Conservation (phyloP, 2,797 vertebrate species). For the Salmo trutta region DNA sequence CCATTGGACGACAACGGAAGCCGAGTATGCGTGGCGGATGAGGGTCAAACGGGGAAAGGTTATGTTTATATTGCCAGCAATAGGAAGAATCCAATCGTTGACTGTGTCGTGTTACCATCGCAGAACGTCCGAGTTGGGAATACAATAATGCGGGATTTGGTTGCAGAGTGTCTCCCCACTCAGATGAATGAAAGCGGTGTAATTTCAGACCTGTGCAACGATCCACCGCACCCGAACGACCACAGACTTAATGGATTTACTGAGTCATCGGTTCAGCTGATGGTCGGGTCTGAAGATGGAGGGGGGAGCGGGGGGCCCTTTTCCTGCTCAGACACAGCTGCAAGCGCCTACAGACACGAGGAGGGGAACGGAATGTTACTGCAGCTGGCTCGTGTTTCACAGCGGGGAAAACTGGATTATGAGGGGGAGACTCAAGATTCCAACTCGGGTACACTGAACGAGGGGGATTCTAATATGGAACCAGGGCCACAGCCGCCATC, state of each 20-base stretch:
- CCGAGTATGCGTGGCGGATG: neutral
- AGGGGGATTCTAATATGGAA: neutral
- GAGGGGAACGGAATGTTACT: slow-evolving; percentile 17
- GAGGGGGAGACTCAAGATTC: neutral
- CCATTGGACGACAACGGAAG: slow-evolving; percentile 5
- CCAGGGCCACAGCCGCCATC: neutral
- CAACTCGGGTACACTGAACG: neutral
- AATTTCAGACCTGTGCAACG: slow-evolving; percentile 1
- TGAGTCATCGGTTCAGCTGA: slow-evolving; percentile 14
- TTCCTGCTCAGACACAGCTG: slow-evolving; percentile 15
- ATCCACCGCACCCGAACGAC: neutral
- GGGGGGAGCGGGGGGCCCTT: neutral
- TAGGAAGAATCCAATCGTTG: slow-evolving; percentile 8
- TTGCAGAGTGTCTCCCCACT: slow-evolving; percentile 6
- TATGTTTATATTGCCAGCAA: slow-evolving; percentile 8
- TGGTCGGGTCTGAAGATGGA: neutral
- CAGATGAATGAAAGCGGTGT: neutral
- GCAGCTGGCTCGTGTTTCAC: slow-evolving; percentile 11
- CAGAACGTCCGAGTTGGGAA: slow-evolving; percentile 4
- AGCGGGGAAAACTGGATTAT: neutral
- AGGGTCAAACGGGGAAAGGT: slow-evolving; percentile 7
- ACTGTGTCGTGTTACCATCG: slow-evolving; percentile 5
- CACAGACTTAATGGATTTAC: slow-evolving; percentile 11
- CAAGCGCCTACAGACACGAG: neutral
- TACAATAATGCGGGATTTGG: slow-evolving; percentile 10